A percentile compares a stretch with the other conserved stretches of the same genome.
Evolutionary conservation across 2,797 vertebrate species (phyloP).

Genomic region (Okamejei kenojei): DNA sequence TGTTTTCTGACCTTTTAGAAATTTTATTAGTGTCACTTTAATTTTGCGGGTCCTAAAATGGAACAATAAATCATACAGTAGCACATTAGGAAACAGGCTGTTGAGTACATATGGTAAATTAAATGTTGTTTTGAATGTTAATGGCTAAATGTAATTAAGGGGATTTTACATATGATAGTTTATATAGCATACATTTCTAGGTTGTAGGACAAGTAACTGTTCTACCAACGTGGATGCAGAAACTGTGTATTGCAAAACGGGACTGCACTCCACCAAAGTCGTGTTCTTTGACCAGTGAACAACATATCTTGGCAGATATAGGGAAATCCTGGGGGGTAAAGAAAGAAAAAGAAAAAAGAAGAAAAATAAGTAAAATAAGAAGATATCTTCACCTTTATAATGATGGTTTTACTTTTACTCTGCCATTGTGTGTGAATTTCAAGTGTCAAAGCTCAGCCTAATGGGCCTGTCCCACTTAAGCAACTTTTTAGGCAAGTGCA

Average conservation of each 20-base stretch:
- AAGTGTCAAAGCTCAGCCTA: background rate
- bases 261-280: background rate
- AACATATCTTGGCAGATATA: background rate
- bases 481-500: too few relatives aligned
- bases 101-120: background rate
- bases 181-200: background rate
- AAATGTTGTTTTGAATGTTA: background rate
- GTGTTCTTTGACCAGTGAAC: background rate
- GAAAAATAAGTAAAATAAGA: background rate
- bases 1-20: constrained; percentile 13
- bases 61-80: background rate
- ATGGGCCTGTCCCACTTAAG: too few relatives aligned
- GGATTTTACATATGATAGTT: background rate
- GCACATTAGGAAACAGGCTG: background rate
- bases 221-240: too few relatives aligned
- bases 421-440: background rate
- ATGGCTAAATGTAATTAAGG: background rate
- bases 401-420: background rate
- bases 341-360: background rate
- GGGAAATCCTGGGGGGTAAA: background rate
- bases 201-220: background rate
- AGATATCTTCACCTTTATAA: background rate
- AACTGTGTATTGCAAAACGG: background rate
- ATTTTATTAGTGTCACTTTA: background rate
- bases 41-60: background rate